Base-by-base conservation (phyloP, 2,797 vertebrate genomes). In the Fratercula arctica region DNA sequence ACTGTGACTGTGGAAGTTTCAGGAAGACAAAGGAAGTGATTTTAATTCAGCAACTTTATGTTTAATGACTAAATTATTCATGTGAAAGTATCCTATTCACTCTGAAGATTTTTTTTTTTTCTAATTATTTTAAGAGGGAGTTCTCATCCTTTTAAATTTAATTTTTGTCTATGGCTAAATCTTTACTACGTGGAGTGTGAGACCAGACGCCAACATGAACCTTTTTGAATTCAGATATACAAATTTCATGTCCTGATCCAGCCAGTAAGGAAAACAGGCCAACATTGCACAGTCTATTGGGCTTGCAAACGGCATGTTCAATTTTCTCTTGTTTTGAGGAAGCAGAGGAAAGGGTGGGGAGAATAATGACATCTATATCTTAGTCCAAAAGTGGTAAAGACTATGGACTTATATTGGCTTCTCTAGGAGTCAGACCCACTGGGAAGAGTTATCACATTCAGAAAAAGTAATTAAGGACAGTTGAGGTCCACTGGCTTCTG, bases 391-490 rank as follows among this genome's bases (percentile, higher is more conserved):
- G 3, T 46, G 15, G 70, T 85, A 76, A 79, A 92, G 75, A 51
- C 37, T 53, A 13, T 37, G 75, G 60, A 68, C 15, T 48, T 90
- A 15, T 6, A 60, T 10, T 78, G 57, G 43, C 26, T 93, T 94
- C 64, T 73, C 18, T 69, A 35, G 12, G 48, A 20, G 13, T 82
- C 77, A 89, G 59, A 56, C 20, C 21, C 43, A 66, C 75, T 53
- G 50, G 50, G 69, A 91, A 93, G 80, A 85, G 35, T 92, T 79
- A 95, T 75, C 78, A 33, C 50, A 66, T 80, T 77, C 75, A 2
- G 1, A 89, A 59, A 79, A 95, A 85, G 75, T 79, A 89, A 90
- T 90, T 96, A 95, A 89, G 89, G 85, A 81, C 59, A 81, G 93
- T 67, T 91, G 89, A 93, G 83, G 83, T 94, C 83, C 60, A 67